Percentiles rank a stretch among this genome's conserved stretches.
Evolutionary conservation across 1,140 invertebrate species (phyloP).

Genomic region (Cotesia glomerata): DNA sequence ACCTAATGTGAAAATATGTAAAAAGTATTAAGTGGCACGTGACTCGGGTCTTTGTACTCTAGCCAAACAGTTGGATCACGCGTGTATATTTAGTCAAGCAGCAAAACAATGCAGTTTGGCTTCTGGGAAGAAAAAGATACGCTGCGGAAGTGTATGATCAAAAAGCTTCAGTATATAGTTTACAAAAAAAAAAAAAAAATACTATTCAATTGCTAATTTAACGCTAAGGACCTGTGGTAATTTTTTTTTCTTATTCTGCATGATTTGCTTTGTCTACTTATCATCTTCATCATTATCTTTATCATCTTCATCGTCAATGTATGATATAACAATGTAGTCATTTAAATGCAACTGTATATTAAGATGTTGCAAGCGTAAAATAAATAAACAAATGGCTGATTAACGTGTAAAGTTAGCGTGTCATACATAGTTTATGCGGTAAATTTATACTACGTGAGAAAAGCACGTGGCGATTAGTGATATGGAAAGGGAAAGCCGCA

Average conservation of each 20-base stretch:
- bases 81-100: constrained; percentile 56
- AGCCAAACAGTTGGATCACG: constrained; percentile 50
- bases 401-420: neutral
- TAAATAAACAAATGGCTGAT: neutral
- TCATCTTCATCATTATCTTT: too few species aligned
- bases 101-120: constrained; percentile 54
- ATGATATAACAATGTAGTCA: too few species aligned
- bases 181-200: too few species aligned
- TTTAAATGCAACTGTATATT: too few species aligned
- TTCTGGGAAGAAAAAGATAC: constrained; percentile 43
- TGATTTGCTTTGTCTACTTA: too few species aligned
- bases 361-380: neutral
- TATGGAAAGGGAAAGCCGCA: constrained; percentile 15
- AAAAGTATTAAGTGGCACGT: constrained; percentile 51
- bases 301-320: too few species aligned
- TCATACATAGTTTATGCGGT: neutral
- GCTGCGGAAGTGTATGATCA: constrained; percentile 21
- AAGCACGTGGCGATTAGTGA: constrained; percentile 7
- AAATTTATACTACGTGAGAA: constrained; percentile 5
- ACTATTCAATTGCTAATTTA: too few species aligned
- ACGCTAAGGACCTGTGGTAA: neutral
- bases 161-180: neutral
- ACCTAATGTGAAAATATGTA: constrained; percentile 39
- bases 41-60: constrained; percentile 47
- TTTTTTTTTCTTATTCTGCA: too few species aligned